Evolutionary conservation across 2,888 invertebrate genomes (phyloP).

Genomic region (Gastrophysa polygoni): DNA sequence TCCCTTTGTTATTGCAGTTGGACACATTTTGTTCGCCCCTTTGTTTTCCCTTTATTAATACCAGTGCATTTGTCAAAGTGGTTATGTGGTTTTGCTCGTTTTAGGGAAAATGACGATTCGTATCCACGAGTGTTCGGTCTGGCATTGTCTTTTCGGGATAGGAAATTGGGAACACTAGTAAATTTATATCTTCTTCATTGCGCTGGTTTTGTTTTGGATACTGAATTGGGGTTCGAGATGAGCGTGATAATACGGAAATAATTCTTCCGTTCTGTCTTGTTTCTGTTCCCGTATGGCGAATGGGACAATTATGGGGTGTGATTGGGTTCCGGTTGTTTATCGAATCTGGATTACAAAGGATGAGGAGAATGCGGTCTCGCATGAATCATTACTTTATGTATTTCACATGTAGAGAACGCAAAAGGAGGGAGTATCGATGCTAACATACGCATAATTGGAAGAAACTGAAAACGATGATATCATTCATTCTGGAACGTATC

Average conservation of each 20-base stretch:
- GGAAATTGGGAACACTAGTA: not conserved
- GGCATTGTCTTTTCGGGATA: not conserved
- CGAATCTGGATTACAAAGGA: not conserved
- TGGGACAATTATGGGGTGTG: not conserved
- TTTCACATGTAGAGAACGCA: too few species aligned
- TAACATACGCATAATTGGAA: too few species aligned
- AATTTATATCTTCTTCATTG: not conserved
- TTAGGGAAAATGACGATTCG: not conserved
- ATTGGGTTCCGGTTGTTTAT: not conserved
- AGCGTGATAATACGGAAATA: not conserved
- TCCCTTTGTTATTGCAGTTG: constrained; percentile 23
- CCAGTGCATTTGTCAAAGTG: constrained; percentile 29
- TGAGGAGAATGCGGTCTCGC: too few species aligned
- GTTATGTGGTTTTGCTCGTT: constrained; percentile 26
- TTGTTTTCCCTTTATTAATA: constrained; percentile 30
- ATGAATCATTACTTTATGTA: too few species aligned
- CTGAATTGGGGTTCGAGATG: not conserved
- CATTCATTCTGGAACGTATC: too few species aligned
- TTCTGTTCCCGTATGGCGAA: not conserved
- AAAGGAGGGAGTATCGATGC: too few species aligned
- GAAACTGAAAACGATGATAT: too few species aligned
- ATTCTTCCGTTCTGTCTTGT: not conserved
- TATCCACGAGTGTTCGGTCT: constrained; percentile 1
- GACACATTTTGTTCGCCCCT: constrained; percentile 25
- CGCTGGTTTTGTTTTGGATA: not conserved